phyloP scores from a whole-genome alignment of 2,797 vertebrate species.

The Mus minutoides region DNA sequence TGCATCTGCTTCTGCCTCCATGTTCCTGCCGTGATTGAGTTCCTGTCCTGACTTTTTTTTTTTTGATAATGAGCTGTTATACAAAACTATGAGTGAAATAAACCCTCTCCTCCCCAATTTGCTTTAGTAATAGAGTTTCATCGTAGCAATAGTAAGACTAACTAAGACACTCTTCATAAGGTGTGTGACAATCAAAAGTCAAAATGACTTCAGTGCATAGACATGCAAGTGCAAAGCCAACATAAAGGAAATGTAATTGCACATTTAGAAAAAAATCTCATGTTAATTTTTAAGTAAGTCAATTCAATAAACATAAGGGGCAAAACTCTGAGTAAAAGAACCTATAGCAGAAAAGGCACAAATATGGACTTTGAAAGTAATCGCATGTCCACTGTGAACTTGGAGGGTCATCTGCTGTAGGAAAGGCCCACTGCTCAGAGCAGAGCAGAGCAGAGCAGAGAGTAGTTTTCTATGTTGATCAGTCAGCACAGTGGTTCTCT shows the following conservation, averaged over 20 bases:
- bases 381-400: background rate
- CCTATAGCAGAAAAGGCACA: background rate
- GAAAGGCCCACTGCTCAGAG: background rate
- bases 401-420: background rate
- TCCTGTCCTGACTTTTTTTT: background rate
- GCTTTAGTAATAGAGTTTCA: background rate
- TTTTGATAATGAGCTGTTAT: background rate
- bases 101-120: background rate
- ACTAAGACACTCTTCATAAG: background rate
- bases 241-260: background rate
- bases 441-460: background rate
- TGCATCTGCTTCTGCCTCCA: background rate
- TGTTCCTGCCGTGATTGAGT: background rate
- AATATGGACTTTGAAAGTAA: background rate
- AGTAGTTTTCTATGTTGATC: background rate
- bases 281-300: background rate
- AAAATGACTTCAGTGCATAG: background rate
- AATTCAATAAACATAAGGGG: background rate
- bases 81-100: background rate
- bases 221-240: slow-evolving; percentile 23
- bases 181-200: slow-evolving; percentile 14
- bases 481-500: background rate
- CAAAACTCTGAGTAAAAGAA: background rate
- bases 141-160: background rate
- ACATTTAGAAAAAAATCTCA: background rate